Base-by-base conservation (phyloP, 2,797 vertebrate genomes). In the Ctenopoma kingsleyae region DNA sequence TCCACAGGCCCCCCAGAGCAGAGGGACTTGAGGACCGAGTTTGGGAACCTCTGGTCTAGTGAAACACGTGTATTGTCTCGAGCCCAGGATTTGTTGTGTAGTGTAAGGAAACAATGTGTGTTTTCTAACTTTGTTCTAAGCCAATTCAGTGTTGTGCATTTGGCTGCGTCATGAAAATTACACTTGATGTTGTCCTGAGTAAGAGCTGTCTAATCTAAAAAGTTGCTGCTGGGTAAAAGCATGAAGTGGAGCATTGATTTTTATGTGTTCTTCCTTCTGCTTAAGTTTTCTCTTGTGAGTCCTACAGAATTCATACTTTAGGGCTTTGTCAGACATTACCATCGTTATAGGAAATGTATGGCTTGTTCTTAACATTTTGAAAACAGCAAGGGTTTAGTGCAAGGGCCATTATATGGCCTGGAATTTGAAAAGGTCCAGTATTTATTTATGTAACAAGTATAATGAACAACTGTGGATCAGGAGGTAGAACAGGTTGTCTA, bases 241-340 rank as follows among this genome's bases (percentile, higher is more conserved):
- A 62, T 2, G 2, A 74, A 72, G 52, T 19, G 22, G 17, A 65
- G 44, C 52, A 57, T 55, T 74, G n/a, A n/a, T n/a, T n/a, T n/a
- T n/a, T n/a, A n/a, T n/a, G n/a, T n/a, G n/a, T n/a, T n/a, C n/a
- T 77, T 73, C 41, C 32, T 59, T 7, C 32, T 19, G 64, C 25
- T 51, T 66, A 10, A 11, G 51, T n/a, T 70, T 74, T 58, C 12
- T 60, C 48, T 67, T 38, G n/a, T 81, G 58, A 83, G 46, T 78
- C 74, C 38, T 17, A 30, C 48, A 46, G 12, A 61, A 22, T 54
- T 54, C 3, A 54, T 50, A 48, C 52, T 46, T 17, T 44, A 3
- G 35, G 65, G 23, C 23, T 27, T 4, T 27, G 25, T 25, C 4
- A 27, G 25, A 5, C 25, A 23, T 23, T 23, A 52, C 38, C 38